These are phyloP conservation scores for Drosophila barbarae DNA, from an alignment of 2,888 invertebrate genomes.

Conservation along the genomic window DNA sequence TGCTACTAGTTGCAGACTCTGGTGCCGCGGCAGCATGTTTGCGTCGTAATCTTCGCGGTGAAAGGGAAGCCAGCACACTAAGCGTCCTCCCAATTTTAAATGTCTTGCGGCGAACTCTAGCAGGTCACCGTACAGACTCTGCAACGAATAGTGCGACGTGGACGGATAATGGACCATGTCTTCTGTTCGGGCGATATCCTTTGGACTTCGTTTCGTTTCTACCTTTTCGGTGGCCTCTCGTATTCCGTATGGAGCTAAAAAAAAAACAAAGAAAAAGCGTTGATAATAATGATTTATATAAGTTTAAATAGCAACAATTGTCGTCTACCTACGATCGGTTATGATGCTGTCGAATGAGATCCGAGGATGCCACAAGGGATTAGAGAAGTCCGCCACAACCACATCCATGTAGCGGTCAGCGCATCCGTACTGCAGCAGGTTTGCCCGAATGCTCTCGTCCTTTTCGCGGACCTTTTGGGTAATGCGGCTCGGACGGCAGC, in stretches of 20 bases:
- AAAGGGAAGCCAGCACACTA: constrained; percentile 98
- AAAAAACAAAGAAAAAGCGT: neutral
- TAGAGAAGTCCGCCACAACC: constrained; percentile 94
- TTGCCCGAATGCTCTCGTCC: constrained; percentile 93
- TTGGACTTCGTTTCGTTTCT: constrained; percentile 76
- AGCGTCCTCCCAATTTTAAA: constrained; percentile 86
- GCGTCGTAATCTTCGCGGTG: constrained; percentile 88
- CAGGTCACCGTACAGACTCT: constrained; percentile 91
- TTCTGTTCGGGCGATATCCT: constrained; percentile 83
- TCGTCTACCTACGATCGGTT: constrained; percentile 90
- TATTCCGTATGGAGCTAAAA: constrained; percentile 96
- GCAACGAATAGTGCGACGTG: constrained; percentile 91
- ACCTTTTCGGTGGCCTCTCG: constrained; percentile 94
- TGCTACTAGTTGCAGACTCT: constrained; percentile 86
- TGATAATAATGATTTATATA: neutral
- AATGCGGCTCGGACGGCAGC: constrained; percentile 89
- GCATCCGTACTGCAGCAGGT: constrained; percentile 93
- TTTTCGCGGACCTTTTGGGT: constrained; percentile 87
- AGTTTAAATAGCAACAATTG: neutral
- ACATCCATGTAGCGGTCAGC: constrained; percentile 90
- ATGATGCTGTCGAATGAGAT: constrained; percentile 93
- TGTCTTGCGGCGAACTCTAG: constrained; percentile 89
- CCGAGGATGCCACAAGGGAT: constrained; percentile 86
- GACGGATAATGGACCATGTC: constrained; percentile 88
- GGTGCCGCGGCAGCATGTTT: constrained; percentile 88